A percentile compares a stretch with the other conserved stretches of the same genome.
These are phyloP conservation scores for Dendrolimus kikuchii DNA, from an alignment of 1,140 invertebrate genomes.

Conservation along the genomic window DNA sequence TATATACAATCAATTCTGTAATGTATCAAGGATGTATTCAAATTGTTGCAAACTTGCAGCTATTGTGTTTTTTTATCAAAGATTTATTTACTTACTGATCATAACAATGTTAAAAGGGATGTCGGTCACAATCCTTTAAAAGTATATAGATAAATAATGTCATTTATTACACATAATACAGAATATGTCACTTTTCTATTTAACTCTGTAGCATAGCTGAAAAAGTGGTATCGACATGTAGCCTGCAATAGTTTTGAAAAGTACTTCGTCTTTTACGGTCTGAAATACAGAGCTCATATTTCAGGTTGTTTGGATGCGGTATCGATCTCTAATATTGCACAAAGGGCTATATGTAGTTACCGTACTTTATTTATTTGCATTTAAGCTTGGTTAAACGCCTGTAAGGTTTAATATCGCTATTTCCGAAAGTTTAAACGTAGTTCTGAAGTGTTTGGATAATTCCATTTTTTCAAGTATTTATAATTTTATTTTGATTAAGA, in stretches of 20 bases:
- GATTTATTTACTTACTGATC: too few relatives aligned
- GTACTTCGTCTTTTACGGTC: slow-evolving; percentile 35
- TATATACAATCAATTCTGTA: too few relatives aligned
- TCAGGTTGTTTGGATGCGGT: slow-evolving; percentile 38
- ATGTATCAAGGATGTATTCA: too few relatives aligned
- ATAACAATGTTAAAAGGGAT: too few relatives aligned
- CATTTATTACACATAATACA: too few relatives aligned
- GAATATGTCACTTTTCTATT: slow-evolving; percentile 15
- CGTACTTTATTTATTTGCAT: slow-evolving; percentile 6
- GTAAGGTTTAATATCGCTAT: slow-evolving; percentile 4
- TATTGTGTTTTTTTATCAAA: too few relatives aligned
- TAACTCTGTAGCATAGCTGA: slow-evolving; percentile 21
- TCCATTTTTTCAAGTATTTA: too few relatives aligned
- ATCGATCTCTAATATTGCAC: slow-evolving; percentile 20
- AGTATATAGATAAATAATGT: too few relatives aligned
- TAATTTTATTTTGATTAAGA: too few relatives aligned
- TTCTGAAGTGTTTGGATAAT: too few relatives aligned
- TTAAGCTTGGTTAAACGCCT: slow-evolving; percentile 7
- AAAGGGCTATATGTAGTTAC: slow-evolving; percentile 8
- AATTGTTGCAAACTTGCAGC: too few relatives aligned
- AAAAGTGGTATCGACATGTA: slow-evolving; percentile 12
- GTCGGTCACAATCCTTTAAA: too few relatives aligned
- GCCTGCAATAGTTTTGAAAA: slow-evolving; percentile 17
- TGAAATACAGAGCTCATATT: slow-evolving; percentile 68
- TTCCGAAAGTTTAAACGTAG: background rate